A percentile compares a stretch with the other conserved stretches of the same genome.
Conservation (phyloP, 1,140 invertebrate genomes). For the Drosophila bifasciata region DNA sequence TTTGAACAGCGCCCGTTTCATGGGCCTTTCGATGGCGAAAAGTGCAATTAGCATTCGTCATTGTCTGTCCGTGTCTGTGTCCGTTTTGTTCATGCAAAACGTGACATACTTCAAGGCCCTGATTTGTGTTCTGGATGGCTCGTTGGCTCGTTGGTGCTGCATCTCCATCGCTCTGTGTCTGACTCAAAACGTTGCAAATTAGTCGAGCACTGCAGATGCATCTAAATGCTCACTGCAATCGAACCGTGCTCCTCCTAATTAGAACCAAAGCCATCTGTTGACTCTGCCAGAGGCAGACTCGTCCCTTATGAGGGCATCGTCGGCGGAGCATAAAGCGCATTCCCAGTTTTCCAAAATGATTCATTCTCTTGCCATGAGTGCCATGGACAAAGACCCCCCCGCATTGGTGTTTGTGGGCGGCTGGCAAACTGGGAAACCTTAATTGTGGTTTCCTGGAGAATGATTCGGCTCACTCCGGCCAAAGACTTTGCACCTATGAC, state of each 20-base stretch:
- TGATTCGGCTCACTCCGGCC: no score
- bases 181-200: constrained; percentile 19
- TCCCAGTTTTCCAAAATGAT: constrained; percentile 1
- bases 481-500: constrained; percentile 25
- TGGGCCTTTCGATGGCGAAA: constrained; percentile 26
- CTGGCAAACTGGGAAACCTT: constrained; percentile 9
- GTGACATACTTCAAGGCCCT: constrained; percentile 53
- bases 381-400: constrained; percentile 16
- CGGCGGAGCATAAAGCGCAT: neutral
- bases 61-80: constrained; percentile 25
- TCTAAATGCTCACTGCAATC: constrained; percentile 11
- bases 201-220: constrained; percentile 7
- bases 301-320: constrained; percentile 13
- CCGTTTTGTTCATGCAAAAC: constrained; percentile 54
- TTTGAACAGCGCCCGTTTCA: constrained; percentile 19
- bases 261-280: constrained; percentile 33
- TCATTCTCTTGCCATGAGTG: constrained; percentile 15
- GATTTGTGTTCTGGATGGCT: constrained; percentile 3
- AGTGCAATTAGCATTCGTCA: constrained; percentile 60
- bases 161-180: constrained; percentile 5
- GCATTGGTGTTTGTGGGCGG: constrained; percentile 12
- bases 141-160: neutral
- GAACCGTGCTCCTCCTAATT: constrained; percentile 20
- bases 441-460: neutral
- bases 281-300: constrained; percentile 14